Base-by-base conservation (phyloP, 2,888 invertebrate genomes). In the Lasioglossum leucozonium region DNA sequence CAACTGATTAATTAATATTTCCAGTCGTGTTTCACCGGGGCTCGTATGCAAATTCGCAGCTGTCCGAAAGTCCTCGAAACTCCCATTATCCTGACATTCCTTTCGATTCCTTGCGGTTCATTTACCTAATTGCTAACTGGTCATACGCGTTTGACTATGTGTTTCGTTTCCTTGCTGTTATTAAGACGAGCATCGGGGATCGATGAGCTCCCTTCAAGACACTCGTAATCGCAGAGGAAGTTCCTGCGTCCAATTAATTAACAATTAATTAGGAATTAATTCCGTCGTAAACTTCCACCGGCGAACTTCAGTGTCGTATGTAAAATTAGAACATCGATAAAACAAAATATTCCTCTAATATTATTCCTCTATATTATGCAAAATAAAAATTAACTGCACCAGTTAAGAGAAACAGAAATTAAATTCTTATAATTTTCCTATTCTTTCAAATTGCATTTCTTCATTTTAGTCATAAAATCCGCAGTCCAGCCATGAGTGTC, bases 221-320 rank as follows among this genome's bases (percentile, higher is more conserved):
- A 16, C 40, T 30, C 67, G n/a, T 30, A 30, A 26, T 47, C 16
- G 18, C 18, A 34, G 13, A n/a, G 13, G 42, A 58, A 71, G 79
- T n/a, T 42, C 37, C 75, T 18, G 30, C 40, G 51, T 16, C 22
- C 30, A 62, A 78, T 79, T 81, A 74, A 74, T 69, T 71, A 30
- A 22, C 62, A 40, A 76, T 81, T 81, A 74, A 74, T 69, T 71
- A 30, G 22, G 40, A 40, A 76, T 81, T 81, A 77, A 47, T 47
- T 55, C n/a, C 13, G 34, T 37, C 34, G 22, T 42, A 13, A 30
- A 81, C 81, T 81, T 82, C 81, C 75, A 72, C 44, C 81, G 62
- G 40, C 22, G 30, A 30, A 62, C 30, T 47, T 65, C 10, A 30
- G 30, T 51, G 62, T 18, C 30, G 47, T 18, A n/a, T 58, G 67